phyloP scores from a whole-genome alignment of 2,113 vertebrate genomes.

The Carollia perspicillata region DNA sequence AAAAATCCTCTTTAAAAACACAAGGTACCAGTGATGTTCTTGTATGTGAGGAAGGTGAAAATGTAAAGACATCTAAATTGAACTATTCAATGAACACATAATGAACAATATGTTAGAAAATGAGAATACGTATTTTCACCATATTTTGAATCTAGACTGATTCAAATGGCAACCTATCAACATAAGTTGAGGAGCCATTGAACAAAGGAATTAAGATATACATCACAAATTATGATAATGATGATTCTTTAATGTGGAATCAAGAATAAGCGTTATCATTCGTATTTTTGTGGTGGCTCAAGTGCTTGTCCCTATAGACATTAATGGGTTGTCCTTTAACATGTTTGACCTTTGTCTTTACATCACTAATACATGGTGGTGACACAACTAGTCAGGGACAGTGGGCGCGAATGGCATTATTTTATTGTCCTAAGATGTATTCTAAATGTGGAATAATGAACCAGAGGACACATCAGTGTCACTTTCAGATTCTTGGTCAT shows the following conservation, averaged over 20 bases:
- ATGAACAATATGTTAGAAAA: background rate
- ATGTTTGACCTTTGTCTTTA: background rate
- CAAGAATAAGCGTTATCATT: background rate
- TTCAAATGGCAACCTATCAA: background rate
- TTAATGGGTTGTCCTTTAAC: background rate
- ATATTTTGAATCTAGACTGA: background rate
- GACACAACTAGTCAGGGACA: background rate
- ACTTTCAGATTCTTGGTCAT: background rate
- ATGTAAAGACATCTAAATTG: background rate
- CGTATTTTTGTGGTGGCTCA: background rate
- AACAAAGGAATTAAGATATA: background rate
- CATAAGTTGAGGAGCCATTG: background rate
- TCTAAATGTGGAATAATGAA: background rate
- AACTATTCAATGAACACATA: background rate
- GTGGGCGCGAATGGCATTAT: background rate
- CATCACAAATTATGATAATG: background rate
- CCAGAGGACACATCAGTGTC: background rate
- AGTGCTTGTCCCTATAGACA: background rate
- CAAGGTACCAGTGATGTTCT: background rate
- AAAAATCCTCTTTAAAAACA: background rate
- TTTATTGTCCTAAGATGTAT: background rate
- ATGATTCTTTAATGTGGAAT: background rate
- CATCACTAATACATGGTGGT: background rate
- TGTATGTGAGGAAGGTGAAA: background rate
- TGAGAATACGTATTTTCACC: background rate